phyloP scores from a whole-genome alignment of 2,113 vertebrate species.

The Dicaeum eximium region DNA sequence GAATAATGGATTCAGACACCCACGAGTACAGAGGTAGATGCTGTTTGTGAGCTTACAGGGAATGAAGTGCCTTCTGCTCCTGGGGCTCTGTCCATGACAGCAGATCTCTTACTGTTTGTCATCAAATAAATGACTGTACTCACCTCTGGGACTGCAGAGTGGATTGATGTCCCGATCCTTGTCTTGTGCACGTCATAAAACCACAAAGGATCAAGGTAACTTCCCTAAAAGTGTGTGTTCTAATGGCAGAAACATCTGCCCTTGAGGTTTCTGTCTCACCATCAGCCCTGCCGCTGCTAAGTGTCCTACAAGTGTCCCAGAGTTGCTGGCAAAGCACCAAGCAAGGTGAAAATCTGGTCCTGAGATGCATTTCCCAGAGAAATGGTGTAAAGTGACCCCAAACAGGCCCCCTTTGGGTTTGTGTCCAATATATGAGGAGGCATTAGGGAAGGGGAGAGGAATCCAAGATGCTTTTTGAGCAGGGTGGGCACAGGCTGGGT shows the following conservation, averaged over 20 bases:
- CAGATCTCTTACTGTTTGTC: not conserved
- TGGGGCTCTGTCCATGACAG: not conserved
- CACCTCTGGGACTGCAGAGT: not conserved
- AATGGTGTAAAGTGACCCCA: not conserved
- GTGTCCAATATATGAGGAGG: accelerated
- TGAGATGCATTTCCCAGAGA: not conserved
- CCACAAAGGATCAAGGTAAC: not conserved
- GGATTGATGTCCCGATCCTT: not conserved
- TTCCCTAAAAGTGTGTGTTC: not conserved
- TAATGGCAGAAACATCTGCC: not conserved
- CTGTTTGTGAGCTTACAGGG: not conserved
- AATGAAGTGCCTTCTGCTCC: not conserved
- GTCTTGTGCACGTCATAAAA: not conserved
- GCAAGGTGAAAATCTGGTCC: not conserved
- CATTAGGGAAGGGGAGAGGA: accelerated
- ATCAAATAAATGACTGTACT: not conserved
- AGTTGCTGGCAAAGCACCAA: not conserved
- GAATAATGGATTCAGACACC: not conserved
- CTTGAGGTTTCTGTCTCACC: not conserved
- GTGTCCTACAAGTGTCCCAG: not conserved
- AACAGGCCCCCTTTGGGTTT: not conserved
- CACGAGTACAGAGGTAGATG: accelerated
- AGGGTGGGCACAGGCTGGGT: not conserved
- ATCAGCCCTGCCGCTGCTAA: not conserved
- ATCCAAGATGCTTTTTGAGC: accelerated